phyloP scores from a whole-genome alignment of 2,888 invertebrate species.

The Thymelicus acteon region DNA sequence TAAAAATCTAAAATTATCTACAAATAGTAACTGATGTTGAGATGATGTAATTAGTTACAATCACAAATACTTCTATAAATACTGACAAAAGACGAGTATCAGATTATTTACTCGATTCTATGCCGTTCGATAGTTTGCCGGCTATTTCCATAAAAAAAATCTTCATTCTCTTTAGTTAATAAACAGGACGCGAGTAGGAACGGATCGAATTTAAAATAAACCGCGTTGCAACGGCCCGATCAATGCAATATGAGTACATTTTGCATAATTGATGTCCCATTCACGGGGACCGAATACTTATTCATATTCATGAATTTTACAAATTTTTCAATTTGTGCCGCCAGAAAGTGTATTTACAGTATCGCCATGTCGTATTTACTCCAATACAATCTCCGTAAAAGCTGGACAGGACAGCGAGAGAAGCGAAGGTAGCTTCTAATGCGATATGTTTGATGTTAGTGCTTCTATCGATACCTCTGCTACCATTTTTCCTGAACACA shows the following conservation, averaged over 20 bases:
- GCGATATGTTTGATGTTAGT: constrained; percentile 68
- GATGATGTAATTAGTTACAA: not conserved
- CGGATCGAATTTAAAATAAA: constrained; percentile 53
- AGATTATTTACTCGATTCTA: constrained; percentile 13
- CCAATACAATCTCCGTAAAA: constrained; percentile 77
- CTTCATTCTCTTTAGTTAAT: constrained; percentile 8
- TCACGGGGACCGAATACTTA: constrained; percentile 75
- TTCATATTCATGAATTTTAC: constrained; percentile 83
- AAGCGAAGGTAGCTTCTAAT: constrained; percentile 60
- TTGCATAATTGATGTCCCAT: constrained; percentile 83
- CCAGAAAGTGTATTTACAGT: constrained; percentile 75
- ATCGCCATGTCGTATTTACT: constrained; percentile 69
- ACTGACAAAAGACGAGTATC: constrained; percentile 21
- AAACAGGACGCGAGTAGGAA: constrained; percentile 44
- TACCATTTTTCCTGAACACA: constrained; percentile 50
- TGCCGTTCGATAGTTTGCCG: too few relatives aligned
- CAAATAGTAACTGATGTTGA: too few relatives aligned
- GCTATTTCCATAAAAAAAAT: too few relatives aligned
- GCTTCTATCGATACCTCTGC: constrained; percentile 52
- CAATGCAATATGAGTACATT: constrained; percentile 75
- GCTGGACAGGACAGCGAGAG: constrained; percentile 59
- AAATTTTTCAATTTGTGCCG: constrained; percentile 79
- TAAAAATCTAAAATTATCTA: too few relatives aligned
- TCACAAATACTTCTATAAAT: constrained; percentile 29
- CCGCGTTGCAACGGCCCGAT: constrained; percentile 55